Conservation (phyloP, 1,140 invertebrate genomes). For the Antheraea mylitta region DNA sequence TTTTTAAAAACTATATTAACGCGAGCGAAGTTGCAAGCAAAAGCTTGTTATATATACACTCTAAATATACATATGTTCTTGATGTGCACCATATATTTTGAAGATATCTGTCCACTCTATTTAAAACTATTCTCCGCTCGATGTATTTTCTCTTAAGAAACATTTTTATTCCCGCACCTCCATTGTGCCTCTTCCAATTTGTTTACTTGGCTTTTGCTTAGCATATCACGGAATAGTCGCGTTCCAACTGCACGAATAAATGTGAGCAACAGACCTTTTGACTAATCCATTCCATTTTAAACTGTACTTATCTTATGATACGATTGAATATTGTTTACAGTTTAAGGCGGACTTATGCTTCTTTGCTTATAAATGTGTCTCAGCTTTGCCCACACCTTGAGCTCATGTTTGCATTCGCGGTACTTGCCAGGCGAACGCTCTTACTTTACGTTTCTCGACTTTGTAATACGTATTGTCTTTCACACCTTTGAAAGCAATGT, state of each 20-base stretch:
- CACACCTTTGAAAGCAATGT: constrained; percentile 52
- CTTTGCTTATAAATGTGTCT: neutral
- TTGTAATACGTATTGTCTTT: constrained; percentile 66
- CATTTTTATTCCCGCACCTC: constrained; percentile 31
- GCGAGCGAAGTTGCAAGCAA: too few species aligned
- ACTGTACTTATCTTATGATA: constrained; percentile 14
- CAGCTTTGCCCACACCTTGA: constrained; percentile 49
- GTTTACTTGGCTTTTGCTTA: constrained; percentile 72
- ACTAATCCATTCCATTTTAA: constrained; percentile 12
- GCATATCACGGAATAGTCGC: constrained; percentile 66
- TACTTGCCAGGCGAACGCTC: constrained; percentile 65
- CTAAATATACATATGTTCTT: too few species aligned
- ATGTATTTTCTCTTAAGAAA: constrained; percentile 30
- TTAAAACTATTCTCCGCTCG: constrained; percentile 19
- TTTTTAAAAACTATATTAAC: too few species aligned
- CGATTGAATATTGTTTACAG: constrained; percentile 19
- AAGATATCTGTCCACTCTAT: neutral
- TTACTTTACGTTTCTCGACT: constrained; percentile 61
- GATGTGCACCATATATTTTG: too few species aligned
- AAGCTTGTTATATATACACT: too few species aligned
- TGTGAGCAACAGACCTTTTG: constrained; percentile 60
- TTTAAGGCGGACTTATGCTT: neutral
- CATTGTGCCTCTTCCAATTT: constrained; percentile 50
- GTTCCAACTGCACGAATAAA: constrained; percentile 64
- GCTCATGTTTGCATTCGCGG: constrained; percentile 62